Conservation (phyloP, 1,140 invertebrate genomes). For the Ridgeia piscesae region DNA sequence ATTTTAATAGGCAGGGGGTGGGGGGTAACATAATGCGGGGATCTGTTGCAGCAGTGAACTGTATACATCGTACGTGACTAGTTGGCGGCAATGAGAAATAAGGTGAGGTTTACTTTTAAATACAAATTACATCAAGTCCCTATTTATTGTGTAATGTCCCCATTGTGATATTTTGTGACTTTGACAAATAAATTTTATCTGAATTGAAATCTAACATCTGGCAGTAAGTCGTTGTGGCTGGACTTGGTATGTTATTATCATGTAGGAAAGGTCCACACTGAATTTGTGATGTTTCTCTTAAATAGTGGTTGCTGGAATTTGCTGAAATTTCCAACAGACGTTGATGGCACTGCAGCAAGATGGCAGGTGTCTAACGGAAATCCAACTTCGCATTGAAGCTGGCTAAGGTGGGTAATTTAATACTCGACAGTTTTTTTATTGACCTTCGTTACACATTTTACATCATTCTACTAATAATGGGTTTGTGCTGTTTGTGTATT, state of each 20-base stretch:
- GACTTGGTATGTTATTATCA: not conserved
- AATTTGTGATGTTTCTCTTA: not conserved
- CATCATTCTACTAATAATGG: no score
- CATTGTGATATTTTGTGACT: not conserved
- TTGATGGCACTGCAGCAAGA: not conserved
- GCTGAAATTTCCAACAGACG: not conserved
- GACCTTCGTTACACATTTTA: no score
- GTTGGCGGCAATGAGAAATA: not conserved
- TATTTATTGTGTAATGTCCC: not conserved
- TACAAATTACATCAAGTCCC: not conserved
- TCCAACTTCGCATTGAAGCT: not conserved
- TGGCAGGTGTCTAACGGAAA: not conserved
- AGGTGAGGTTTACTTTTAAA: conserved; percentile 1
- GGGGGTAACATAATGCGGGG: not conserved
- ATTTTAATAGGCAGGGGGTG: no score
- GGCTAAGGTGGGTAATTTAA: not conserved
- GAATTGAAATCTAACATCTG: not conserved
- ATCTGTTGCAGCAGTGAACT: not conserved
- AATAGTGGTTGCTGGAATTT: not conserved
- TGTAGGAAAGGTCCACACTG: not conserved
- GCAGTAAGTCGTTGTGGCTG: not conserved
- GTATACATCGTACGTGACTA: not conserved
- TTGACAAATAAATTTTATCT: no score
- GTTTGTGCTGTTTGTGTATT: no score
- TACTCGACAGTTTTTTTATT: no score